A percentile compares a stretch with the other conserved stretches of the same genome.
These are phyloP conservation scores for Pogonocherus hispidulus DNA, from an alignment of 2,888 invertebrate species.

Conservation along the genomic window DNA sequence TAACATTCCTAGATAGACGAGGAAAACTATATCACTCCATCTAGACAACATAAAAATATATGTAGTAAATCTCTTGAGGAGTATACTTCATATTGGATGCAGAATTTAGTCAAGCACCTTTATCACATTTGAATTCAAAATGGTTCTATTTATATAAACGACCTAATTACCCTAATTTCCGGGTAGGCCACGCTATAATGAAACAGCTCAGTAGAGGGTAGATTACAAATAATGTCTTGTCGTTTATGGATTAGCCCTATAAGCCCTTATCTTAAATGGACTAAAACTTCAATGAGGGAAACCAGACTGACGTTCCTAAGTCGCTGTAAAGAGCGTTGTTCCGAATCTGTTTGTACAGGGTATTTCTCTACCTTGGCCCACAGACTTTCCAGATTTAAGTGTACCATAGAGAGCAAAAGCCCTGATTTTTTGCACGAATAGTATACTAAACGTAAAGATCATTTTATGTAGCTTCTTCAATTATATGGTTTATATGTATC, in stretches of 20 bases:
- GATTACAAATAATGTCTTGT: not conserved
- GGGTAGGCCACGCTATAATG: not conserved
- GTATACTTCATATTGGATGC: too few species aligned
- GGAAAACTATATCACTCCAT: too few species aligned
- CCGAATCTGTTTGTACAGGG: too few species aligned
- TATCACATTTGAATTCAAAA: not conserved
- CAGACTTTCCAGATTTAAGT: not conserved
- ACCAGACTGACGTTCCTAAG: not conserved
- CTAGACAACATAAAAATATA: too few species aligned
- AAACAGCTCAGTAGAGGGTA: not conserved
- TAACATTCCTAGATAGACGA: too few species aligned
- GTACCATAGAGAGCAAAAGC: not conserved
- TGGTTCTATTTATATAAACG: not conserved
- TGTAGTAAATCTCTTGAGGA: too few species aligned
- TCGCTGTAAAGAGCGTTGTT: not conserved
- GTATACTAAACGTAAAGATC: not conserved
- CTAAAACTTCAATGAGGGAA: not conserved
- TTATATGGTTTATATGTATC: slow-evolving; percentile 10
- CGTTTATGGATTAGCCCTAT: not conserved
- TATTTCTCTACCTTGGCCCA: not conserved
- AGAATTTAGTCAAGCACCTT: too few species aligned
- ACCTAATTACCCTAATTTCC: not conserved
- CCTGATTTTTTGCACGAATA: not conserved
- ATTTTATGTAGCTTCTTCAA: slow-evolving; percentile 24
- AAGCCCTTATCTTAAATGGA: not conserved